phyloP scores from a whole-genome alignment of 2,888 invertebrate species.

The Apodemia mormo region DNA sequence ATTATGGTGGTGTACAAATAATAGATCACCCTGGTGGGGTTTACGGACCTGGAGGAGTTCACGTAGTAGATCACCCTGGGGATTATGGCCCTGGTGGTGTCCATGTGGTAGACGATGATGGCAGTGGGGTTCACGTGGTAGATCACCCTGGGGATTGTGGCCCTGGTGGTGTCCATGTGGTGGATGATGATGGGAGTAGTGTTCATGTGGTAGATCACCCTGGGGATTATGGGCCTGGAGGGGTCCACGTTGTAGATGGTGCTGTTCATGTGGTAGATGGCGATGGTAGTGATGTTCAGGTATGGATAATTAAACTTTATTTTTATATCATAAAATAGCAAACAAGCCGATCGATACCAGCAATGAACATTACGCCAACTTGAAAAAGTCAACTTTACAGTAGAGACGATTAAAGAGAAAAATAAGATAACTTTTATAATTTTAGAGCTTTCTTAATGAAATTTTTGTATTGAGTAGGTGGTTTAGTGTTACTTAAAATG shows the following conservation, averaged over 20 bases:
- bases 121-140: constrained; percentile 17
- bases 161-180: too few relatives aligned
- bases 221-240: constrained; percentile 7
- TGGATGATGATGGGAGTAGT: background rate
- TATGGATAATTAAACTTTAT: background rate
- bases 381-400: too few relatives aligned
- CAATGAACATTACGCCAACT: too few relatives aligned
- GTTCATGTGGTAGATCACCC: too few relatives aligned
- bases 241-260: constrained; percentile 28
- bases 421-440: too few relatives aligned
- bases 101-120: constrained; percentile 19
- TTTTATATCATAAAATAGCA: too few relatives aligned
- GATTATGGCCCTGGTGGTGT: constrained; percentile 10
- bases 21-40: constrained; percentile 27
- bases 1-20: constrained; percentile 25
- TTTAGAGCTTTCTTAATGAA: too few relatives aligned
- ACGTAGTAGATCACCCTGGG: background rate
- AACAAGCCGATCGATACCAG: too few relatives aligned
- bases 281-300: constrained; percentile 11
- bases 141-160: background rate
- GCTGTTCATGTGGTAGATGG: constrained; percentile 26
- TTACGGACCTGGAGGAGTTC: constrained; percentile 28
- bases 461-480: too few relatives aligned
- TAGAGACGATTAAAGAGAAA: too few relatives aligned
- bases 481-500: too few relatives aligned